Evolutionary conservation across 2,888 invertebrate species (phyloP), one percentile per base, ranked within the genome.

Genomic region (Salticus scenicus): DNA sequence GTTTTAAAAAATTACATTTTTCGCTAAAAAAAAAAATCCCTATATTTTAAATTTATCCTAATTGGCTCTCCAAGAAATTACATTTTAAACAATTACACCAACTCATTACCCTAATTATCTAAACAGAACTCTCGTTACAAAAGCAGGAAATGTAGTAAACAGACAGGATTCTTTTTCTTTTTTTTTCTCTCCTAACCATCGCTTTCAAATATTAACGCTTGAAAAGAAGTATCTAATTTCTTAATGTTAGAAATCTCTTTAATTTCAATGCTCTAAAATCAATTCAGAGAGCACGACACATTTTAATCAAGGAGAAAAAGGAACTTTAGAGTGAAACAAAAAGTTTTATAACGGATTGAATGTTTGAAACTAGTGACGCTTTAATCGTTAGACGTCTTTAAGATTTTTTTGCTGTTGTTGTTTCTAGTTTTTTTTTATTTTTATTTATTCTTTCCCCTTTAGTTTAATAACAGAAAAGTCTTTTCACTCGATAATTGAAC

Each of bases 401-500:
- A 17, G 12, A 17, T 47, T 47, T 12, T 7, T n/a, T n/a, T n/a
- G n/a, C 37, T 37, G 37, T 7, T 10, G 4, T 37, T 37, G 10
- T 37, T 37, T 10, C 37, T 37, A n/a, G n/a, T n/a, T 10, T 37
- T 37, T 37, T 37, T 37, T 37, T 37, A 37, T 37, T 7, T 37
- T 10, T 10, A 4, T 10, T 24, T 57, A 7, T 24, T 24, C 5
- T 20, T 17, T 17, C 67, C 67, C 30, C 81, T 70, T 37, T 47
- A 69, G 75, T 75, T 74, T 75, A 81, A 81, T 81, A 81, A 75
- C 70, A 42, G 63, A 75, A 74, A 81, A 75, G 74, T 81, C 20
- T 67, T 81, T 81, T 81, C 75, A 81, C 70, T 47, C 37, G 51
- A 81, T 81, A 81, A 81, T 74, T 81, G 81, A 74, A 81, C 67